Evolutionary conservation across 2,797 vertebrate genomes (phyloP), one percentile per base, ranked within the genome.

Genomic region (Kryptopterus vitreolus): DNA sequence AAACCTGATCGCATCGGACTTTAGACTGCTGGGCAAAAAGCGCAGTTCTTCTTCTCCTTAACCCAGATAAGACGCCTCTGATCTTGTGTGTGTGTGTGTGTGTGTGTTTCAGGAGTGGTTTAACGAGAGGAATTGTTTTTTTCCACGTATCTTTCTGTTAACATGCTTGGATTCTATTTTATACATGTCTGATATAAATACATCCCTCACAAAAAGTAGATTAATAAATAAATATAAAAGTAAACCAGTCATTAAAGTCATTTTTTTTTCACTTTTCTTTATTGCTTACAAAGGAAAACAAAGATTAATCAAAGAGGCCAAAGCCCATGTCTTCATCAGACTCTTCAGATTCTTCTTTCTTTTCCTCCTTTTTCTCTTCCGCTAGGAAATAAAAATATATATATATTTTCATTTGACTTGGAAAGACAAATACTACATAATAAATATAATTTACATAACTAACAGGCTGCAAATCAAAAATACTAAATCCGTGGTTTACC

Each of bases 281-380:
- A 93, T 94, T 94, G 85, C 87, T 88, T 92, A 93, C 92, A 89
- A 79, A 84, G 81, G 79, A 16, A 82, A 83, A 91, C 81, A 91
- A 88, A 86, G 86, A 87, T 92, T 92, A 95, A 91, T 95, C 95
- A 89, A 95, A 95, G 85, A 95, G 94, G 16, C 94, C 94, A 50
- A 95, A 95, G 83, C 95, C 95, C 95, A 95, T 95, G 73, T 95
- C 95, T 88, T 95, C 95, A 58, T 95, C 94, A 0, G 95, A 95
- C 89, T 95, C 95, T 78, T 95, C 90, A 68, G 95, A 95, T 91
- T 95, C 95, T 31, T 95, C 94, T 83, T 95, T 95, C 91, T 95
- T 95, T 91, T 94, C 94, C 87, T 95, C 95, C 86, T 95, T 95
- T 93, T 95, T 95, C 91, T 95, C 94, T 94, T 95, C 95, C 90